Base-by-base conservation (phyloP, 2,888 invertebrate species). In the Rotaria socialis region DNA sequence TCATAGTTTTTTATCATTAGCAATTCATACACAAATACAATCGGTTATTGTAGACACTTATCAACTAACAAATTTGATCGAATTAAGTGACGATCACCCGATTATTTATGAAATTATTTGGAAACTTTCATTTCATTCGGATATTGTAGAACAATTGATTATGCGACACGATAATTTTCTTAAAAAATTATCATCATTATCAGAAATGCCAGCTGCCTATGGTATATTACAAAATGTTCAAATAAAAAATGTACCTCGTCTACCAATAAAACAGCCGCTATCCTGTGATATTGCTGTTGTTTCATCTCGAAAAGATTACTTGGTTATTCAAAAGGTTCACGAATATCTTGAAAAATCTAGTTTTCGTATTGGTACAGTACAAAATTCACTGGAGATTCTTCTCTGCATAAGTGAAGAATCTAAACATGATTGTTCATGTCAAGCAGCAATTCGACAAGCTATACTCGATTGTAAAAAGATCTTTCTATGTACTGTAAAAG, bases 111-210 rank as follows among this genome's bases (percentile, higher is more conserved):
- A 75, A 5, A 75, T 75, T 43, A 75, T 75, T 75, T 75, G 75
- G 75, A 43, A 41, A 75, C 43, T 75, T 43, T 75, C 75, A 43
- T 75, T 75, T 75, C 75, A 75, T 75, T 43, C 41, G 22, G 43
- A 75, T 75, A 75, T 75, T 24, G 4, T 43, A 5, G 41, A 75
- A 43, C 41, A 75, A 43, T 43, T 75, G 8, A 75, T 41, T 8
- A 43, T n/a, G 43, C 75, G 43, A 75, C 43, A 75, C 22, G 41
- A 43, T 14, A 7, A 75, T 19, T 43, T 75, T 43, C 41, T 43
- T 7, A 19, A 22, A 43, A 35, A 75, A 22, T 24, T 41, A 41
- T 75, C 75, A 75, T 7, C 19, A 43, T 43, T 43, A 75, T 2
- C 41, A 22, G 19, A 22, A 10, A 14, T 24, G 22, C 41, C 41